A percentile compares a stretch with the other conserved stretches of the same genome.
phyloP scores from a whole-genome alignment of 2,888 invertebrate species.

The Drosophila atroscutellata region DNA sequence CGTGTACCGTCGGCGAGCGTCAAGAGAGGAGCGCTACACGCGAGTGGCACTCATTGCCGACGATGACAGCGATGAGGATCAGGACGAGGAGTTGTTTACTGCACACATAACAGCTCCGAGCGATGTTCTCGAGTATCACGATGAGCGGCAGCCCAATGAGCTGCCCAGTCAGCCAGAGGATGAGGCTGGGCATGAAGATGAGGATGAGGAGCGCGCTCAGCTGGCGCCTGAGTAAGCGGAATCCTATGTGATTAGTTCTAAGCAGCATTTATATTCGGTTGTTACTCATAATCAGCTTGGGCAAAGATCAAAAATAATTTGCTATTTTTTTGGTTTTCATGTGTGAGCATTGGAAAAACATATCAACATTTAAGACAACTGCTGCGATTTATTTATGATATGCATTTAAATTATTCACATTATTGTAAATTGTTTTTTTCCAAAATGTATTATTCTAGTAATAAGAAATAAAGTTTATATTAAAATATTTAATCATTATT shows the following conservation, averaged over 20 bases:
- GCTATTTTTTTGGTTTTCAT: neutral
- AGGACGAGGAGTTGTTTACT: slow-evolving; percentile 57
- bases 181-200: neutral
- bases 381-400: slow-evolving; percentile 39
- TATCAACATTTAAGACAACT: slow-evolving; percentile 13
- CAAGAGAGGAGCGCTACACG: slow-evolving; percentile 65
- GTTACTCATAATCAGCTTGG: slow-evolving; percentile 12
- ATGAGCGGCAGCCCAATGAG: slow-evolving; percentile 36
- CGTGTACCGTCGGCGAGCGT: slow-evolving; percentile 41
- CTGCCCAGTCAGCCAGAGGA: slow-evolving; percentile 10
- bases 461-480: slow-evolving; percentile 22
- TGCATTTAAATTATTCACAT: slow-evolving; percentile 46
- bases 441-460: slow-evolving; percentile 44
- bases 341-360: neutral
- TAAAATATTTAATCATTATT: neutral
- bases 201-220: slow-evolving; percentile 21
- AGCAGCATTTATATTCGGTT: slow-evolving; percentile 14
- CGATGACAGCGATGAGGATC: slow-evolving; percentile 61
- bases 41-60: slow-evolving; percentile 73
- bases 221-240: slow-evolving; percentile 17
- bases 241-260: slow-evolving; percentile 7
- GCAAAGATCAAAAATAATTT: neutral
- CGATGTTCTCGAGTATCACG: slow-evolving; percentile 53
- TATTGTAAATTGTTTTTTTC: slow-evolving; percentile 28
- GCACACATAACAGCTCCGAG: slow-evolving; percentile 14